Evolutionary conservation across 2,797 vertebrate species (phyloP), one percentile per base, ranked within the genome.

Genomic region (Tenualosa ilisha): DNA sequence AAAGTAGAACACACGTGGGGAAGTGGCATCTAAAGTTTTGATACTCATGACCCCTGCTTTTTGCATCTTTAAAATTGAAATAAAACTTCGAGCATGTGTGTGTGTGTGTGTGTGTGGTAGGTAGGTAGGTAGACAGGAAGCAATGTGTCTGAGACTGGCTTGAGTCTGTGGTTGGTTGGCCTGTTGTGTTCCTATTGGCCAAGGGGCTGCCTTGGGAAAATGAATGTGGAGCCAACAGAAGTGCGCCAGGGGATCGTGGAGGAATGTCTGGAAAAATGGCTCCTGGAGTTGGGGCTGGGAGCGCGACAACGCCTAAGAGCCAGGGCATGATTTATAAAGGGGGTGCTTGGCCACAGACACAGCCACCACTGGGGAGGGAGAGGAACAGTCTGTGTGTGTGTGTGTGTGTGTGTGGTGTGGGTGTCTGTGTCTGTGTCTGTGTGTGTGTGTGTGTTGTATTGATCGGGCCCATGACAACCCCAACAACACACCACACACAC

Each of bases 261-360:
- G 91, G 93, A 95, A 95, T 95, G 93, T 94, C 91, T 94, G 90
- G 88, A 91, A 92, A 91, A 92, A 88, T 83, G n/a, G 17, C 79
- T 85, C 31, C 40, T 92, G 87, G 93, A 92, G 92, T 94, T 93
- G 90, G 81, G 92, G 93, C 89, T 87, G 31, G 90, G 88, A 72
- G 86, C 85, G 50, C 46, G 15, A 85, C 20, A 81, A 51, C 37
- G 13, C 31, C 20, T 15, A 72, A 81, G 79, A 86, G 88, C 89
- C 88, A 83, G 90, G 85, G 84, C 59, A 82, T 54, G 53, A 54
- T 85, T 40, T 87, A 86, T 85, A 86, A 86, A 83, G 26, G 72
- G 54, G 72, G 17, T 56, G 17, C 84, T 63, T 83, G 49, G 3
- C 68, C 46, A 82, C 50, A 81, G 86, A 86, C 75, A 88, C 85